phyloP scores from a whole-genome alignment of 2,888 invertebrate genomes.

The Dasysyrphus albostriatus region DNA sequence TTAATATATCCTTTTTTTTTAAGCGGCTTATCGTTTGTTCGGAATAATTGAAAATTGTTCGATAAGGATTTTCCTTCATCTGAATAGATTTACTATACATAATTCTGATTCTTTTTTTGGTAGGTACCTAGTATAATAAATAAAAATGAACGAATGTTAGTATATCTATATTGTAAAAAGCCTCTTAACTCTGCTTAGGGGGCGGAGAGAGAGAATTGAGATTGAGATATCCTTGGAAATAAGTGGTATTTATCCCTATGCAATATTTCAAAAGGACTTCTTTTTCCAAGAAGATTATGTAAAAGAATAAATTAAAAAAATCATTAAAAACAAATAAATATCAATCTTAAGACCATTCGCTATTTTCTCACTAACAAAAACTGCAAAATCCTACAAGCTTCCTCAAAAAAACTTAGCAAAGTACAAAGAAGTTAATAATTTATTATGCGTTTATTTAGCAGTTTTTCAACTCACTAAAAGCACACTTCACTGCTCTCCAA shows the following conservation, averaged over 20 bases:
- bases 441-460: conserved; percentile 26
- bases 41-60: conserved; percentile 68
- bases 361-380: background rate
- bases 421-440: conserved; percentile 42
- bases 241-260: background rate
- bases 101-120: conserved; percentile 39
- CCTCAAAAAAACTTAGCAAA: conserved; percentile 2
- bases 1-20: conserved; percentile 58
- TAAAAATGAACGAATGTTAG: background rate
- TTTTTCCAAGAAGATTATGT: background rate
- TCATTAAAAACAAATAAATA: conserved; percentile 16
- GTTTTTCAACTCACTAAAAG: conserved; percentile 14
- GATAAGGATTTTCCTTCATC: conserved; percentile 35
- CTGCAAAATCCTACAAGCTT: background rate
- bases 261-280: background rate
- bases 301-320: background rate
- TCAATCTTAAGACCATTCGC: conserved; percentile 12
- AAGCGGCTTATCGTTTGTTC: conserved; percentile 66
- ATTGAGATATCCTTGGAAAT: background rate
- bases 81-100: conserved; percentile 50
- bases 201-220: background rate
- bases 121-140: background rate
- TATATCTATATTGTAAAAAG: background rate
- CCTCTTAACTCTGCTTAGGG: conserved; percentile 16
- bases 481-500: conserved; percentile 10